Evolutionary conservation across 2,797 vertebrate genomes (phyloP).

Genomic region (Onychomys arenicola): DNA sequence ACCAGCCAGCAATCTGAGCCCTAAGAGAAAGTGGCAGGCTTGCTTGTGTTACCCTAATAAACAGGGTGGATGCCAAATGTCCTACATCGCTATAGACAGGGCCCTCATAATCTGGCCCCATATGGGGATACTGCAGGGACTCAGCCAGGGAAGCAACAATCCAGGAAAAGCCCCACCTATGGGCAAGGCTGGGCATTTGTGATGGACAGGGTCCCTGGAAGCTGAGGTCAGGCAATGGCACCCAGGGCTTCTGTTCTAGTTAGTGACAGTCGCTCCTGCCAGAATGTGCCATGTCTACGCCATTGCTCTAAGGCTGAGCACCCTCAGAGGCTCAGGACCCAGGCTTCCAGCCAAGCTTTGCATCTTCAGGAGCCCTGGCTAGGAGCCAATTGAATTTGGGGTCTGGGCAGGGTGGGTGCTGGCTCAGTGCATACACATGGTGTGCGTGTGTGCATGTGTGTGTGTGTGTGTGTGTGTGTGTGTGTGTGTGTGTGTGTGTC

Average conservation of each 20-base stretch:
- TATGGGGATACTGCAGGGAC: too few species aligned
- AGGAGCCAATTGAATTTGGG: background rate
- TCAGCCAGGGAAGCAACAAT: background rate
- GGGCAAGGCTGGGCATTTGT: fast-evolving
- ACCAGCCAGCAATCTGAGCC: background rate
- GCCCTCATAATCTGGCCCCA: background rate
- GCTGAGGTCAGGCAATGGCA: too few species aligned
- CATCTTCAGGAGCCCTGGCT: background rate
- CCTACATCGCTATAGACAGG: background rate
- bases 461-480: too few species aligned
- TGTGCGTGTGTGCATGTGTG: background rate
- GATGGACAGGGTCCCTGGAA: background rate
- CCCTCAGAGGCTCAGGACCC: background rate
- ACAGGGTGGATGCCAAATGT: background rate
- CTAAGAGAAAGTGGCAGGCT: background rate
- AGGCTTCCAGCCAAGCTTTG: background rate
- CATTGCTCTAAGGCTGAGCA: background rate
- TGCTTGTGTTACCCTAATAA: background rate
- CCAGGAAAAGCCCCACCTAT: background rate
- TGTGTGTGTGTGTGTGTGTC: background rate
- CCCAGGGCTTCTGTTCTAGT: background rate
- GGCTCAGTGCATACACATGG: too few species aligned
- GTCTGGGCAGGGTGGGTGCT: background rate
- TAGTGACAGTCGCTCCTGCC: background rate
- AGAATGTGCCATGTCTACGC: background rate